A percentile compares a stretch with the other conserved stretches of the same genome.
phyloP scores from a whole-genome alignment of 1,140 invertebrate species.

The Drosophila parvula region DNA sequence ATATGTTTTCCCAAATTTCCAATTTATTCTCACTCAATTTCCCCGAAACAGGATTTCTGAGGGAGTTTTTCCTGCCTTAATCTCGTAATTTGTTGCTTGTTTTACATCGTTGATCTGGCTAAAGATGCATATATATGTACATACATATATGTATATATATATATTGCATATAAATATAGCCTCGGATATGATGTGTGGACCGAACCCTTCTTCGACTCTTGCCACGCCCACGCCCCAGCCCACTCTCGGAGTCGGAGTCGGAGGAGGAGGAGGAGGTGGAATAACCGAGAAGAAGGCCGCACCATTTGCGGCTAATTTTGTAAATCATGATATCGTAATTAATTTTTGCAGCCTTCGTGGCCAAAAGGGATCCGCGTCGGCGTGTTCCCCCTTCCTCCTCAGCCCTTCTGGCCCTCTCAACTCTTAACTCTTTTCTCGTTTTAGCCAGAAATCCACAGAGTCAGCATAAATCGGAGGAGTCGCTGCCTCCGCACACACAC shows the following conservation, averaged over 20 bases:
- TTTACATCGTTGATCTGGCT: constrained; percentile 16
- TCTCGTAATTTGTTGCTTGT: constrained; percentile 1
- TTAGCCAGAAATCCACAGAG: constrained; percentile 71
- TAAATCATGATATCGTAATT: constrained; percentile 83
- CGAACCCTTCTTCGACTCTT: background rate
- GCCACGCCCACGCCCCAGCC: constrained; percentile 22
- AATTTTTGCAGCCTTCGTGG: constrained; percentile 73
- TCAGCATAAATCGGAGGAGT: constrained; percentile 19
- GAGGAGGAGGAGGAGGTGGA: constrained; percentile 1
- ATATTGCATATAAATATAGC: constrained; percentile 3
- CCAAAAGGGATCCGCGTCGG: constrained; percentile 23
- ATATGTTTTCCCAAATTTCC: background rate
- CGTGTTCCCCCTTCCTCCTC: background rate
- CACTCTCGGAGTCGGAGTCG: too few relatives aligned
- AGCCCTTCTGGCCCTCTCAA: background rate
- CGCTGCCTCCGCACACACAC: constrained; percentile 38
- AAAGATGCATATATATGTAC: constrained; percentile 4
- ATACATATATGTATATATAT: background rate
- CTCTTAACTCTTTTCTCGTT: constrained; percentile 23
- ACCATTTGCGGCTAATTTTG: constrained; percentile 81
- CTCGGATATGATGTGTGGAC: constrained; percentile 11
- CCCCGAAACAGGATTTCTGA: background rate
- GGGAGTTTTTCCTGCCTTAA: background rate
- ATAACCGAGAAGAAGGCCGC: constrained; percentile 56
- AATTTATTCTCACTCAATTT: background rate